Conservation (phyloP, 1,140 invertebrate genomes). For the Lepidurus packardi region DNA sequence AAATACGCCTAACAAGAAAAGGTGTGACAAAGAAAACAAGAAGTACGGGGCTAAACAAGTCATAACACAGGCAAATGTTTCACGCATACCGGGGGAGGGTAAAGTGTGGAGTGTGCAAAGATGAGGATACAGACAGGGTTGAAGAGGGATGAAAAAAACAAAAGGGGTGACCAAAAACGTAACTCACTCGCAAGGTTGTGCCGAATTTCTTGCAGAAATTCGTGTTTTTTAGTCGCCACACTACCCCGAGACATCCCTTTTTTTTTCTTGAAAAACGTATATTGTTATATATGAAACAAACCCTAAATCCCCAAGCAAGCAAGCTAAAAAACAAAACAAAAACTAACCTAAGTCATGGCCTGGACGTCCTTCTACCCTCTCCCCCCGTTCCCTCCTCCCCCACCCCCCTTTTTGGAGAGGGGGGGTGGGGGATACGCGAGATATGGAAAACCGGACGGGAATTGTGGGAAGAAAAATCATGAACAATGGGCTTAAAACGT, state of each 20-base stretch:
- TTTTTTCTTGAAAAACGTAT: no score
- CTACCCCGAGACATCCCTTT: neutral
- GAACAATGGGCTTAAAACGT: neutral
- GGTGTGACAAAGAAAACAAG: no score
- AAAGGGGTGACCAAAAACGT: slow-evolving; percentile 6
- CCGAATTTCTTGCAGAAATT: neutral
- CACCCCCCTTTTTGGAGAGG: no score
- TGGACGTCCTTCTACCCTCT: neutral
- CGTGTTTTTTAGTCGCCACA: neutral
- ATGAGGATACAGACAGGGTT: neutral
- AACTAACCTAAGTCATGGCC: slow-evolving; percentile 12
- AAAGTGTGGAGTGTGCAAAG: neutral
- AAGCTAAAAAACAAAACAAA: neutral
- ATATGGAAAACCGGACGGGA: neutral
- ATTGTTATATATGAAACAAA: no score
- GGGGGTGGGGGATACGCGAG: neutral
- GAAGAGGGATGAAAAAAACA: neutral
- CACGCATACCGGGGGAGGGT: neutral
- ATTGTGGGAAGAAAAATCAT: neutral
- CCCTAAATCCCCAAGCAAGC: neutral
- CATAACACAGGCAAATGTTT: neutral
- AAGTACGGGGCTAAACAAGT: neutral
- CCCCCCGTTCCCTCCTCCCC: neutral
- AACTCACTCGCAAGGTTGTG: slow-evolving; percentile 21
- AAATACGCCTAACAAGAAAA: no score